Conservation (phyloP, 2,113 vertebrate genomes). For the Orientallactaga bullata region DNA sequence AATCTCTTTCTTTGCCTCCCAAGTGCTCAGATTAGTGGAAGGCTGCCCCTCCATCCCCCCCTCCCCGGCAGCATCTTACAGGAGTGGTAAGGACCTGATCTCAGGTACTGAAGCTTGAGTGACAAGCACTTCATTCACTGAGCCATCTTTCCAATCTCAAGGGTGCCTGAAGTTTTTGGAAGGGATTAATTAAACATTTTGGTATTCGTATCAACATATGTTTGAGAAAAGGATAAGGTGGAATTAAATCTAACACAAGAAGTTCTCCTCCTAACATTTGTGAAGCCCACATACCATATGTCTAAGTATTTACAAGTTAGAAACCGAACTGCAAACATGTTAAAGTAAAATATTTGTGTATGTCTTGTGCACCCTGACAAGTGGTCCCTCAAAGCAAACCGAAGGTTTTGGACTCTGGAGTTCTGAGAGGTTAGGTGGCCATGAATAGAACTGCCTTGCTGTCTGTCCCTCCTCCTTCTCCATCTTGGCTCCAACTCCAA, state of each 20-base stretch:
- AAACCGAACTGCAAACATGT: not conserved
- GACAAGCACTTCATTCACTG: too few species aligned
- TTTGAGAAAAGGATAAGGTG: not conserved
- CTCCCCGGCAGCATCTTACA: too few species aligned
- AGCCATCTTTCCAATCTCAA: not conserved
- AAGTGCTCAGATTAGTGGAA: too few species aligned
- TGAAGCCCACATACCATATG: not conserved
- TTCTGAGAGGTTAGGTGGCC: not conserved
- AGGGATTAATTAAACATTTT: not conserved
- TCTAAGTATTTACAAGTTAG: not conserved
- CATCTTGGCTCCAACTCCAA: not conserved
- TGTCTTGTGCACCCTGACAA: not conserved
- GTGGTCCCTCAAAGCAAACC: not conserved
- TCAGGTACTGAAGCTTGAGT: too few species aligned
- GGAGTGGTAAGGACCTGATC: too few species aligned
- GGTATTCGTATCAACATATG: not conserved
- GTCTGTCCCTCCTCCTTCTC: not conserved
- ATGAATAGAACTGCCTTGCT: fast-evolving
- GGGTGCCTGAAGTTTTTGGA: not conserved
- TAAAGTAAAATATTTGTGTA: not conserved
- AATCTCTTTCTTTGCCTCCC: too few species aligned
- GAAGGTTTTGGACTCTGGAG: not conserved
- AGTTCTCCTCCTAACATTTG: not conserved
- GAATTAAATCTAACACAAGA: not conserved
- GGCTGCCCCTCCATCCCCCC: too few species aligned